phyloP scores from a whole-genome alignment of 2,113 vertebrate species.

The Hystrix cristata region DNA sequence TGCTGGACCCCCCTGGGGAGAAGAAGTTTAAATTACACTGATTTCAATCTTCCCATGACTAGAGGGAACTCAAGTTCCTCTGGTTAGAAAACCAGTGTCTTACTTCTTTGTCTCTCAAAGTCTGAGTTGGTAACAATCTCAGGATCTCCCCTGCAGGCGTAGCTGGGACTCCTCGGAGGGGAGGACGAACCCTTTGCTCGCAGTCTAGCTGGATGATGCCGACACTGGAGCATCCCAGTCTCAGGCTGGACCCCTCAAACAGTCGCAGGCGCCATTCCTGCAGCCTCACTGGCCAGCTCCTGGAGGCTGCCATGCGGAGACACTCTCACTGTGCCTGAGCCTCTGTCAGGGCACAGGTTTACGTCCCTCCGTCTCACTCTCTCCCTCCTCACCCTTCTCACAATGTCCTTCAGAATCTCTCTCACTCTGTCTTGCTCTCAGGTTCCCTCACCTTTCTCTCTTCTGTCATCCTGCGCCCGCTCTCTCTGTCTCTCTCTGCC shows the following conservation, averaged over 20 bases:
- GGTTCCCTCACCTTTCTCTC: not conserved
- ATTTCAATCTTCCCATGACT: conserved; percentile 77
- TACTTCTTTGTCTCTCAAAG: not conserved
- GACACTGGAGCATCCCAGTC: fast-evolving
- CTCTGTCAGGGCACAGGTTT: not conserved
- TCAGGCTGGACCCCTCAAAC: fast-evolving
- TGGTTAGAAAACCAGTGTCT: conserved; percentile 30
- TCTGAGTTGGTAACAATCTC: not conserved
- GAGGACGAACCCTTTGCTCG: not conserved
- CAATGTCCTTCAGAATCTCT: not conserved
- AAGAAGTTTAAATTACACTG: conserved; percentile 77
- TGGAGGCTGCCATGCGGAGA: not conserved
- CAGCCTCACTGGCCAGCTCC: not conserved
- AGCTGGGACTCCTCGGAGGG: not conserved
- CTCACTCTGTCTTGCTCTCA: not conserved
- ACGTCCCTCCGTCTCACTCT: not conserved
- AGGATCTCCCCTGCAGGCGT: not conserved
- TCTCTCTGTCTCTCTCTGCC: not conserved
- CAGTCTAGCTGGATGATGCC: not conserved
- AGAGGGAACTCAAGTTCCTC: conserved; percentile 46
- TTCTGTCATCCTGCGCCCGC: not conserved
- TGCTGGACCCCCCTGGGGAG: conserved; percentile 68
- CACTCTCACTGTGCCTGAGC: fast-evolving
- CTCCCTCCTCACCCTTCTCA: not conserved
- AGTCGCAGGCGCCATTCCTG: not conserved